Evolutionary conservation across 1,140 invertebrate genomes (phyloP).

Genomic region (Penaeus indicus): DNA sequence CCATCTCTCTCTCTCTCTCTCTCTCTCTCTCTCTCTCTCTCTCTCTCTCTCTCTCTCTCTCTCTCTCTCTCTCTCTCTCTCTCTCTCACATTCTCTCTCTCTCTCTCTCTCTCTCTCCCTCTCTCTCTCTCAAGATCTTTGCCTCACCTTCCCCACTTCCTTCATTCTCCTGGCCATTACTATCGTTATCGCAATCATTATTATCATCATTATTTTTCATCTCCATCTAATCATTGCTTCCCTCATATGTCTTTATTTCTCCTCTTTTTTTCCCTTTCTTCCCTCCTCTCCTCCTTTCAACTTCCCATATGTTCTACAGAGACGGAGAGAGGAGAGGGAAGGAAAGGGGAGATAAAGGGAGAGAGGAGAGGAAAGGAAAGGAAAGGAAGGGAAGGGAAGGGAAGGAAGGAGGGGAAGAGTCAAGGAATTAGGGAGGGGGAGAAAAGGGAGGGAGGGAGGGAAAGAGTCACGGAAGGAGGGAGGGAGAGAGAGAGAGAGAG

Average conservation of each 20-base stretch:
- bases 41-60: background rate
- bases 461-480: background rate
- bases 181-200: background rate
- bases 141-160: background rate
- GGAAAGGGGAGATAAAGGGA: background rate
- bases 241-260: background rate
- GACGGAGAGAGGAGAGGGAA: background rate
- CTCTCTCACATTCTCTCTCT: background rate
- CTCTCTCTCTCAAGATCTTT: background rate
- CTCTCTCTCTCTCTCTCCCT: background rate
- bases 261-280: background rate
- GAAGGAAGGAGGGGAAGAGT: background rate
- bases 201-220: background rate
- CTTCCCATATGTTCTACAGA: too few relatives aligned
- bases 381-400: slow-evolving; percentile 14
- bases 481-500: background rate
- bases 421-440: background rate
- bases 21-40: background rate
- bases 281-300: background rate
- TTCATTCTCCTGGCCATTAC: background rate
- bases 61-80: background rate
- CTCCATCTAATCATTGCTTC: background rate
- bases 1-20: background rate
- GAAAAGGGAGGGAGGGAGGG: background rate
- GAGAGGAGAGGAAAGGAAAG: background rate